Percentiles rank a stretch among this genome's conserved stretches.
These are phyloP conservation scores for Aricia artaxerxes DNA, from an alignment of 2,888 invertebrate genomes.

Conservation along the genomic window DNA sequence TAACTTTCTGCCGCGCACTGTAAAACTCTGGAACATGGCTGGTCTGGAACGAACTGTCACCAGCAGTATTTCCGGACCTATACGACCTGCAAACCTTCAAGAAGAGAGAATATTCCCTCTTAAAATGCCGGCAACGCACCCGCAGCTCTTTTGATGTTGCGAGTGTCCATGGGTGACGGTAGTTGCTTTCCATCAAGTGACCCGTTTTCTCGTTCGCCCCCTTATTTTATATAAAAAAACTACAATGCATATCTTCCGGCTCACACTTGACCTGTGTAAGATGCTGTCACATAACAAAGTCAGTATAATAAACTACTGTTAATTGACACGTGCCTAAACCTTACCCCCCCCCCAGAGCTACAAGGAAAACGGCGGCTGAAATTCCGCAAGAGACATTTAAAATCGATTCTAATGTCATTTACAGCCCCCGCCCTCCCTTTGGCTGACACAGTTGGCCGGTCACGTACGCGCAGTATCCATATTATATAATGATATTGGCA, in stretches of 20 bases:
- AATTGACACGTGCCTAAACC: constrained; percentile 9
- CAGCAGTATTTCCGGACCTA: too few relatives aligned
- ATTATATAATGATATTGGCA: constrained; percentile 57
- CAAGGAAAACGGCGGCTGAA: constrained; percentile 59
- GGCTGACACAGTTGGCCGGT: constrained; percentile 64
- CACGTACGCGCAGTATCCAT: constrained; percentile 63
- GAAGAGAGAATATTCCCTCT: too few relatives aligned
- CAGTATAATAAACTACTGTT: background rate
- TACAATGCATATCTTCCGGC: background rate
- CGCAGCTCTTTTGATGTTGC: too few relatives aligned
- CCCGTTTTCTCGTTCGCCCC: too few relatives aligned
- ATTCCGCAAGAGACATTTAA: constrained; percentile 54
- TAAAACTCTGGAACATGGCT: too few relatives aligned
- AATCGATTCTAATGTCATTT: constrained; percentile 57
- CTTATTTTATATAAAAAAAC: too few relatives aligned
- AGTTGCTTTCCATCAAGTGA: too few relatives aligned
- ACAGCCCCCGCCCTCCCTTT: constrained; percentile 51
- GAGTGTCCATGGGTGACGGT: too few relatives aligned
- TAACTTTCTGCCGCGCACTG: too few relatives aligned
- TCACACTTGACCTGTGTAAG: background rate
- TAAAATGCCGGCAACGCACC: too few relatives aligned
- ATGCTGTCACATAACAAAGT: background rate
- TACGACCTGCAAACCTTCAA: too few relatives aligned
- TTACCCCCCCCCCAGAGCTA: constrained; percentile 31
- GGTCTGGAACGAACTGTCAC: too few relatives aligned